Conservation (phyloP, 2,113 vertebrate species). For the Octodon degus region DNA sequence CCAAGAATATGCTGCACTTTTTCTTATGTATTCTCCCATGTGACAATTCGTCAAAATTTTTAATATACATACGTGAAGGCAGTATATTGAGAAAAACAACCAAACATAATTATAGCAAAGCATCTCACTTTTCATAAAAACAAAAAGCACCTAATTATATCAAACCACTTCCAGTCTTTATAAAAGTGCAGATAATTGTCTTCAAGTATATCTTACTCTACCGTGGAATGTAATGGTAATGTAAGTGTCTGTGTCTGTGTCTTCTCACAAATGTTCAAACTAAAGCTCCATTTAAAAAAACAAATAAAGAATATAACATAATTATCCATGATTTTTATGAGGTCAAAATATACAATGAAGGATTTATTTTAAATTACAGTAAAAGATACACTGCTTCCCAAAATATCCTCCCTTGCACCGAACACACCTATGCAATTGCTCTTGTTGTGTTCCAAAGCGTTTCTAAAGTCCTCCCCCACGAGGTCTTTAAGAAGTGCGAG, state of each 20-base stretch:
- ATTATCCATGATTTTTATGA: not conserved
- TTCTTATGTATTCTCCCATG: not conserved
- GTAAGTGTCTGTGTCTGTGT: not conserved
- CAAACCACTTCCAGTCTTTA: not conserved
- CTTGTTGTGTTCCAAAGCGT: not conserved
- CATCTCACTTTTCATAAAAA: not conserved
- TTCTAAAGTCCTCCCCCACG: not conserved
- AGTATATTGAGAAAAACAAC: constrained; percentile 3
- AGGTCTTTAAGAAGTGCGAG: not conserved
- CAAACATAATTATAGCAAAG: not conserved
- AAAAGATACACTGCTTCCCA: not conserved
- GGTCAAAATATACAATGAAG: not conserved
- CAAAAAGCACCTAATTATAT: not conserved
- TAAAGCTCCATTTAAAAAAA: not conserved
- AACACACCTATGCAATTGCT: not conserved
- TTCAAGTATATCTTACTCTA: not conserved
- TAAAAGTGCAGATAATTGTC: not conserved
- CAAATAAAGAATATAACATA: not conserved
- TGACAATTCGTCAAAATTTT: not conserved
- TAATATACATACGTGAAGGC: not conserved
- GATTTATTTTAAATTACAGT: not conserved
- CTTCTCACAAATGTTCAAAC: not conserved
- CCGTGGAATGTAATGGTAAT: not conserved
- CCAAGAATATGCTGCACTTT: not conserved
- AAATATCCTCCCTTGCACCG: not conserved